phyloP scores from a whole-genome alignment of 2,797 vertebrate genomes.

The Parotocinclus haroldoi region DNA sequence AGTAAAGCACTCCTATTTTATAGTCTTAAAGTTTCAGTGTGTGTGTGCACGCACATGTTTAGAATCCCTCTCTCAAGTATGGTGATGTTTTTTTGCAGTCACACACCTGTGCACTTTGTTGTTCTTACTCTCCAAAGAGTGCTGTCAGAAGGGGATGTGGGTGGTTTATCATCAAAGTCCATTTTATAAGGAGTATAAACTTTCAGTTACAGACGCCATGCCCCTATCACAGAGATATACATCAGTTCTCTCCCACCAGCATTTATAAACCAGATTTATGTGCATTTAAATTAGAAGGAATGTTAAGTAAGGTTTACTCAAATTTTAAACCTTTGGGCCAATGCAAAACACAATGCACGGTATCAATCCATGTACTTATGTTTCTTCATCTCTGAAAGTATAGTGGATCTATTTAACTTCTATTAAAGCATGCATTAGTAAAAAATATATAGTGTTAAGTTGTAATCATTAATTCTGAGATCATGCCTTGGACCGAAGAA shows the following conservation, averaged over 20 bases:
- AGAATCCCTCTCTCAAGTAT: neutral
- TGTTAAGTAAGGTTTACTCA: slow-evolving; percentile 16
- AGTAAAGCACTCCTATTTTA: slow-evolving; percentile 35
- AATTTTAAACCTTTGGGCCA: slow-evolving; percentile 8
- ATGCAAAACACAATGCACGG: slow-evolving; percentile 30
- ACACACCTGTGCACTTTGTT: slow-evolving; percentile 40
- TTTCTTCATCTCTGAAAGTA: slow-evolving; percentile 9
- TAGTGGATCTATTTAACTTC: slow-evolving; percentile 23
- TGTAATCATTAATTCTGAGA: slow-evolving; percentile 4
- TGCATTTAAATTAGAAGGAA: slow-evolving; percentile 29
- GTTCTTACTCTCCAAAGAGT: slow-evolving; percentile 22
- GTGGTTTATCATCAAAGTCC: slow-evolving; percentile 46
- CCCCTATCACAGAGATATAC: slow-evolving; percentile 36
- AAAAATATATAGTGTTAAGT: slow-evolving; percentile 15
- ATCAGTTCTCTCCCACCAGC: slow-evolving; percentile 20
- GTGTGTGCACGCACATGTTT: neutral
- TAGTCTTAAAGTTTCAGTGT: slow-evolving; percentile 13
- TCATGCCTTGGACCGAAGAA: slow-evolving; percentile 19
- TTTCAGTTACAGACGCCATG: slow-evolving; percentile 27
- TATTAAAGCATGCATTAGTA: slow-evolving; percentile 11
- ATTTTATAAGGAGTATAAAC: slow-evolving; percentile 41
- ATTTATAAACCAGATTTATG: slow-evolving; percentile 37
- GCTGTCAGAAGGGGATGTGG: slow-evolving; percentile 31
- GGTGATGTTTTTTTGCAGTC: slow-evolving; percentile 7
- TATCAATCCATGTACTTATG: slow-evolving; percentile 20